Percentiles rank a stretch among this genome's conserved stretches.
phyloP scores from a whole-genome alignment of 2,797 vertebrate species.

The Rhynchotus rufescens region DNA sequence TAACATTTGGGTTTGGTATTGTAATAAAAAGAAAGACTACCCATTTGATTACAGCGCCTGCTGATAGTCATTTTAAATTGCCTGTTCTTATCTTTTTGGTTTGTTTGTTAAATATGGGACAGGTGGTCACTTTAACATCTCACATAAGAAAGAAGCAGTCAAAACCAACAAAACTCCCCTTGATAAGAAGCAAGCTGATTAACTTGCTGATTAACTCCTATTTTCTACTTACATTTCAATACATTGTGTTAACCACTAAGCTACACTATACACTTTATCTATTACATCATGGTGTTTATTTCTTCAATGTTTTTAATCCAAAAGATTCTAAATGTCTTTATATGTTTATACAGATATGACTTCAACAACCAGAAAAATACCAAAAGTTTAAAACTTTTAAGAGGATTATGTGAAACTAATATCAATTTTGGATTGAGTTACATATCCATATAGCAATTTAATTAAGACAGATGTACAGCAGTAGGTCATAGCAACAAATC shows the following conservation, averaged over 20 bases:
- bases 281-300: not conserved
- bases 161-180: no score
- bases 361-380: not conserved
- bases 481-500: not conserved
- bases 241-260: not conserved
- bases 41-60: not conserved
- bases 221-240: no score
- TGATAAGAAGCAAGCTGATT: no score
- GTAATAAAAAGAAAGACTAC: not conserved
- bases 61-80: not conserved
- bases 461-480: not conserved
- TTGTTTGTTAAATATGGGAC: no score
- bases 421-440: not conserved
- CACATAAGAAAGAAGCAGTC: no score
- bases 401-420: not conserved
- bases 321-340: not conserved
- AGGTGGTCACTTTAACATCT: no score
- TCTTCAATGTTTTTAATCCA: not conserved
- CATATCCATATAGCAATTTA: not conserved
- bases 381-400: not conserved
- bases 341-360: not conserved
- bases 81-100: no score
- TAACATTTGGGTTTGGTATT: not conserved
- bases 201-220: no score
- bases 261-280: not conserved